phyloP scores from a whole-genome alignment of 2,113 vertebrate species.

The Hyla sarda region DNA sequence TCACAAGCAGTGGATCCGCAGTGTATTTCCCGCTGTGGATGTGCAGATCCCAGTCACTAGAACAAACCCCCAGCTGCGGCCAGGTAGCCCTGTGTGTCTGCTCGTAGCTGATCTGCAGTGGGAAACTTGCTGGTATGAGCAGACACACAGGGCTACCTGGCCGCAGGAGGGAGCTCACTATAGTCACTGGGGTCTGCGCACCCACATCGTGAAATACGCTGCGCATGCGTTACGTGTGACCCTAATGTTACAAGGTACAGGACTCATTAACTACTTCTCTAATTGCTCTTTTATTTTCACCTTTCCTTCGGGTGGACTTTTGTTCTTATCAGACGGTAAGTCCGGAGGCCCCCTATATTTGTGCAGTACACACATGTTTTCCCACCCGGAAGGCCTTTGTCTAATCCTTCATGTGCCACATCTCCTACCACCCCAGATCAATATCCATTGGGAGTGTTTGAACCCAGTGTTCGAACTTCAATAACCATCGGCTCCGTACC shows the following conservation, averaged over 20 bases:
- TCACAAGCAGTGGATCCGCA: no score
- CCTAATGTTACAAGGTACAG: neutral
- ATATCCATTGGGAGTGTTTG: neutral
- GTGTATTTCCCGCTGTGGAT: no score
- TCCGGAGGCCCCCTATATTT: neutral
- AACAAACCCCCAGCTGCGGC: no score
- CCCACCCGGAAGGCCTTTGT: neutral
- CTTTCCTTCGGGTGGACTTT: neutral
- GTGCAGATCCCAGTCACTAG: no score
- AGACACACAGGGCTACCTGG: no score
- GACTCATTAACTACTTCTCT: neutral
- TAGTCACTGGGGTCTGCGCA: no score
- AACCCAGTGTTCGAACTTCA: neutral
- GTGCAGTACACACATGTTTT: neutral
- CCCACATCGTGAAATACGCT: no score
- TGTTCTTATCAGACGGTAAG: constrained; percentile 8
- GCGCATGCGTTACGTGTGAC: no score
- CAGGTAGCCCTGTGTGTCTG: no score
- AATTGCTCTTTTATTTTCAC: neutral
- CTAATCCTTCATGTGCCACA: constrained; percentile 1
- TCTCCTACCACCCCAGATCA: neutral
- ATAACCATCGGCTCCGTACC: neutral
- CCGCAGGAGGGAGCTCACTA: no score
- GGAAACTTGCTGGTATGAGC: no score
- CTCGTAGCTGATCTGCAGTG: no score